Evolutionary conservation across 2,888 invertebrate genomes (phyloP).

Genomic region (Caenorhabditis sp.): DNA sequence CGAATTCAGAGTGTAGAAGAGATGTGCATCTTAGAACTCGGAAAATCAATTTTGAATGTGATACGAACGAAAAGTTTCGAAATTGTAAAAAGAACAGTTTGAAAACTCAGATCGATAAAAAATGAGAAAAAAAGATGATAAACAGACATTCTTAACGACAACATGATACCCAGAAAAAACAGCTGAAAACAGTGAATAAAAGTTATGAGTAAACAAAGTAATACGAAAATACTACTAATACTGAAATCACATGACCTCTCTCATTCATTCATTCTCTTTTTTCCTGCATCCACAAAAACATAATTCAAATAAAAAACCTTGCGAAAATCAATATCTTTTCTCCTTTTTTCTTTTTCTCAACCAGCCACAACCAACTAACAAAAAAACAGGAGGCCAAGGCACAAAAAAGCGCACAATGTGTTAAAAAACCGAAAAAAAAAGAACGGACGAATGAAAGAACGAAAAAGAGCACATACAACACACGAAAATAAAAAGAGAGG

Average conservation of each 20-base stretch:
- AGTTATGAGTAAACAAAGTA: too few relatives aligned
- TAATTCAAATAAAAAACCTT: constrained; percentile 5
- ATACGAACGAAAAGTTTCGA: too few relatives aligned
- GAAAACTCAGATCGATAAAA: too few relatives aligned
- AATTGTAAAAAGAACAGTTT: too few relatives aligned
- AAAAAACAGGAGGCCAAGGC: constrained; percentile 3
- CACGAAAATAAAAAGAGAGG: background rate
- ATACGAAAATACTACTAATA: background rate
- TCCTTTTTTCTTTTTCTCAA: background rate
- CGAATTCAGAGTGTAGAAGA: too few relatives aligned
- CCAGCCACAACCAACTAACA: constrained; percentile 4
- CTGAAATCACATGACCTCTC: constrained; percentile 1
- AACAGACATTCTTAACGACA: too few relatives aligned
- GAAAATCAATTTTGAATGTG: too few relatives aligned
- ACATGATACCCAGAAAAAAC: background rate
- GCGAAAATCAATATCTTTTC: background rate
- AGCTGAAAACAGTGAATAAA: background rate
- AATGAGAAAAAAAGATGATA: too few relatives aligned
- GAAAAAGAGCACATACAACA: background rate
- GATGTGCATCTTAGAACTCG: too few relatives aligned
- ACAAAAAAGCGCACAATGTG: constrained; percentile 34
- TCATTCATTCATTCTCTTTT: background rate
- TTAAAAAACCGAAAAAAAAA: background rate
- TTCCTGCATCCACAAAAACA: background rate
- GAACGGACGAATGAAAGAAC: constrained; percentile 9